These are phyloP conservation scores for Brevimyrus niger DNA, from an alignment of 2,113 vertebrate species.

Conservation along the genomic window DNA sequence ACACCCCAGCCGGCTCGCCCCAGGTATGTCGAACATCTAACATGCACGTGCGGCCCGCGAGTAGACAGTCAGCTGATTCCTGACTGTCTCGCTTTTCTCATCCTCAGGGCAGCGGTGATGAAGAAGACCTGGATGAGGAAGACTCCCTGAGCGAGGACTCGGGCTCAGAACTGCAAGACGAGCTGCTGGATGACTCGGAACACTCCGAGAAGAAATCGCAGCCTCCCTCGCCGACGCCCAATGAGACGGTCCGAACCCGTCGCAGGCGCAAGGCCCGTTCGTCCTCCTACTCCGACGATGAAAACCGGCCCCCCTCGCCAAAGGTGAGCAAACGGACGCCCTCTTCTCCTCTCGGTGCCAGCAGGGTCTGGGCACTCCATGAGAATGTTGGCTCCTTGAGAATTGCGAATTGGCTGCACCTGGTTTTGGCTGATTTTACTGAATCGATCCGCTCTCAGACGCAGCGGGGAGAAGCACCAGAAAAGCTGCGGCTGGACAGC, in stretches of 20 bases:
- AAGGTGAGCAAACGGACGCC: conserved; percentile 51
- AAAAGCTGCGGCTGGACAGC: conserved; percentile 68
- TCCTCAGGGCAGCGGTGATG: conserved; percentile 65
- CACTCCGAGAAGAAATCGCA: conserved; percentile 67
- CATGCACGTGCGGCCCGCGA: too few relatives aligned
- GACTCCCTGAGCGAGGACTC: conserved; percentile 70
- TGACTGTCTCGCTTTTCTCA: neutral
- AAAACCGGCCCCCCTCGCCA: conserved; percentile 67
- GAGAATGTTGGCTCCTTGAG: neutral
- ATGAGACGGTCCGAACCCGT: conserved; percentile 41
- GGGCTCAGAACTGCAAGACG: conserved; percentile 65
- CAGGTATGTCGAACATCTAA: conserved; percentile 52
- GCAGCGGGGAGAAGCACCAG: conserved; percentile 56
- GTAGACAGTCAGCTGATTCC: neutral
- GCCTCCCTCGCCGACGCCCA: conserved; percentile 62
- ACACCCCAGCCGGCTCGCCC: conserved; percentile 68
- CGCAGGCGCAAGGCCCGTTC: conserved; percentile 49
- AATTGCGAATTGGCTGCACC: neutral
- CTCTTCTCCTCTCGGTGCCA: neutral
- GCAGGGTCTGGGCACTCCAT: neutral
- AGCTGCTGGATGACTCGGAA: conserved; percentile 68
- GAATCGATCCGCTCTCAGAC: conserved; percentile 1
- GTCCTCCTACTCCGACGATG: conserved; percentile 67
- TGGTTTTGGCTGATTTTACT: neutral
- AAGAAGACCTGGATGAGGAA: conserved; percentile 72